These are phyloP conservation scores for Drosophila antonietae DNA, from an alignment of 2,888 invertebrate genomes.

Conservation along the genomic window DNA sequence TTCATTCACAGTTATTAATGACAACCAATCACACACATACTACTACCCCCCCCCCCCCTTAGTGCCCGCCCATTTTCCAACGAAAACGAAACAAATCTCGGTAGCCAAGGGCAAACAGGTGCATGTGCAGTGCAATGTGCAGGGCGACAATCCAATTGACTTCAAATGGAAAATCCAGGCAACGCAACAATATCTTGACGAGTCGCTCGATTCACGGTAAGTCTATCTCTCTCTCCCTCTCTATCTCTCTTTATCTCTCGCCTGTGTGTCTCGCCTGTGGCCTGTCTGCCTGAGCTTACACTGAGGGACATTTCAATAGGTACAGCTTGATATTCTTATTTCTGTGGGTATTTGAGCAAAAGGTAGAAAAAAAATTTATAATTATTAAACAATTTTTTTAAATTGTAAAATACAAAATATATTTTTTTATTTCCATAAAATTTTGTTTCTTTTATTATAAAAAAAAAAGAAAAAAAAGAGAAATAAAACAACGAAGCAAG, in stretches of 20 bases:
- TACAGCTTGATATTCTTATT: background rate
- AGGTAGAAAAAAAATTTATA: no score
- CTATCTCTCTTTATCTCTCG: background rate
- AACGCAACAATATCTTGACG: conserved; percentile 90
- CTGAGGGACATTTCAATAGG: conserved; percentile 22
- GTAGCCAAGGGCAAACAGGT: conserved; percentile 93
- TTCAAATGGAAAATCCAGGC: conserved; percentile 91
- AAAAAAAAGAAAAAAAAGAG: no score
- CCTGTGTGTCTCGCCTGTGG: background rate
- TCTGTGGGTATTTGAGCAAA: background rate
- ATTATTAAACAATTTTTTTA: no score
- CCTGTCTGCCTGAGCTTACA: conserved; percentile 25
- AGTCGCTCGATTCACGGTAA: conserved; percentile 89
- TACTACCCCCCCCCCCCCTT: no score
- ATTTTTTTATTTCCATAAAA: no score
- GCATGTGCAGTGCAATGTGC: conserved; percentile 93
- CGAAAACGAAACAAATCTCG: conserved; percentile 92
- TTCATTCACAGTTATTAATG: conserved; percentile 19
- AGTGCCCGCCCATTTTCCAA: conserved; percentile 93
- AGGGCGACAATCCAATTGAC: conserved; percentile 94
- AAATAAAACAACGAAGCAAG: no score
- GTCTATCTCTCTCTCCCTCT: conserved; percentile 12
- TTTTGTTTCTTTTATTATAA: no score
- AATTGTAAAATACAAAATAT: no score
- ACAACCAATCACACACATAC: background rate